These are phyloP conservation scores for Zoanthus gigantus DNA, from an alignment of 92 coral and sea anemone genomes.

Conservation along the genomic window DNA sequence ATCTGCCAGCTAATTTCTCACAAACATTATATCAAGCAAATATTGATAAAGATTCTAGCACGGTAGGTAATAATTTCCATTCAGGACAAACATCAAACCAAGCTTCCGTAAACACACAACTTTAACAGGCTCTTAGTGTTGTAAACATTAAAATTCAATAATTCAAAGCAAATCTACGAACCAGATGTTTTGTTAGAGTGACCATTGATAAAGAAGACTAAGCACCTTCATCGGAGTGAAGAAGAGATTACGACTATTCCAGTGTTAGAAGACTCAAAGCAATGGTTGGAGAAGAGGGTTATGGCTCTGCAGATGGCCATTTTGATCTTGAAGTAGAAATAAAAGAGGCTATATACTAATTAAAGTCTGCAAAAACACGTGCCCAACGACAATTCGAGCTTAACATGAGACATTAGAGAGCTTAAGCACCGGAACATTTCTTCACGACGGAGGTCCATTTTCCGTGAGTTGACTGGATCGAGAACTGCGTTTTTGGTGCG, in stretches of 20 bases:
- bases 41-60: slow-evolving; percentile 26
- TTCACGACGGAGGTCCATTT: too few species aligned
- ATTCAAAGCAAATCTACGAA: background rate
- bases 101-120: too few species aligned
- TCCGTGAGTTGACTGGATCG: too few species aligned
- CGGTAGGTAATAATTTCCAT: background rate
- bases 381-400: background rate
- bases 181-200: background rate
- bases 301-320: background rate
- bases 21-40: background rate
- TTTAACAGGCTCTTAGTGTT: too few species aligned
- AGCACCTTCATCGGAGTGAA: background rate
- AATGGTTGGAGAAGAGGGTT: background rate
- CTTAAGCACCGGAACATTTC: too few species aligned
- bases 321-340: background rate
- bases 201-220: background rate
- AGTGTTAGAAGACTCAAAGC: background rate
- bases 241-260: background rate
- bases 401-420: background rate
- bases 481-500: too few species aligned
- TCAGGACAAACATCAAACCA: too few species aligned
- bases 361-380: background rate
- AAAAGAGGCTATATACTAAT: background rate
- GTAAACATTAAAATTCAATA: too few species aligned
- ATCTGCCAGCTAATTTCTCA: slow-evolving; percentile 46